Evolutionary conservation across 2,797 vertebrate genomes (phyloP), one percentile per base, ranked within the genome.

Genomic region (Peromyscus melanophrys): DNA sequence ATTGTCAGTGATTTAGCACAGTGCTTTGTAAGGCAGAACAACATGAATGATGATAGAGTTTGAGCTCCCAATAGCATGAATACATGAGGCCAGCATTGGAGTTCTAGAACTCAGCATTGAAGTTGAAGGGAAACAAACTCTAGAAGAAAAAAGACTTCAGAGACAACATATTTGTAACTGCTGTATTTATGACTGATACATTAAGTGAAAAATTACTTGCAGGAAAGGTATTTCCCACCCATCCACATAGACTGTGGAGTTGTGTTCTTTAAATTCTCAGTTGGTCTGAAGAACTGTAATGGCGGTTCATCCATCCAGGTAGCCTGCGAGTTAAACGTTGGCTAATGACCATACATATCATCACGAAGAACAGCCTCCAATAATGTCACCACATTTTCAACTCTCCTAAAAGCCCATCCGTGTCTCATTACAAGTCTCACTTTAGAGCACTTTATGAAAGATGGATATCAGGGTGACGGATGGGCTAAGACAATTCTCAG

Each of bases 161-260:
- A 65, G 13, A 7, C 80, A 69, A 69, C 78, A 14, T 27, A 37
- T n/a, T 69, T 63, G 19, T 14, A 83, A 40, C 34, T 59, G 8
- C 17, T 65, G 0, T 93, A 69, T 40, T 86, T 92, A 29, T 27
- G 61, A 67, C 6, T 78, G 6, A 61, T 59, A 57, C 19, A 11
- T 93, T 65, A 95, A n/a, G 21, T 73, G 25, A 76, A 76, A n/a
- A 86, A 87, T 29, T 17, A 92, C 88, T 96, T 84, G n/a, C 73
- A 91, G 86, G 82, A 37, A 90, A 27, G 3, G 1, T 76, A n/a
- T 29, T 12, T 29, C 80, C 23, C n/a, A 84, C 93, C 49, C 25
- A 7, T 93, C 46, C 40, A 4, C 29, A 31, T 67, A 77, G n/a
- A 73, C 31, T 88, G 10, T 77, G 13, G 34, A 25, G 10, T 85